These are phyloP conservation scores for Clepsis dumicolana DNA, from an alignment of 2,888 invertebrate genomes.

Conservation along the genomic window DNA sequence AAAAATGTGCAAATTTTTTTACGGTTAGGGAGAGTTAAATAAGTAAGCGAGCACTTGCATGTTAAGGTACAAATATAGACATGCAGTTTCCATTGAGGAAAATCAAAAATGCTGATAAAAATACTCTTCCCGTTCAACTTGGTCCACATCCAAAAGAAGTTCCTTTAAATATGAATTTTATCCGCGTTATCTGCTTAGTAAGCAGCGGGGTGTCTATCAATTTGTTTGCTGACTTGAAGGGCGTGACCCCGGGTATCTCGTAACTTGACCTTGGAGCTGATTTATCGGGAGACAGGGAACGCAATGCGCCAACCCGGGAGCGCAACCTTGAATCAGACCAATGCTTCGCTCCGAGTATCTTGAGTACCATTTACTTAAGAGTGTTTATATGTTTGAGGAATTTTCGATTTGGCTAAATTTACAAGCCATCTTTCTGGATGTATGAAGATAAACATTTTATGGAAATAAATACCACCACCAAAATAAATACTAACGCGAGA, in stretches of 20 bases:
- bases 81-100: neutral
- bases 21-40: too few relatives aligned
- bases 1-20: too few relatives aligned
- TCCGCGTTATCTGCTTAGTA: conserved; percentile 16
- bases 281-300: conserved; percentile 65
- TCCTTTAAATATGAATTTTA: conserved; percentile 13
- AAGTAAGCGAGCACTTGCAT: too few relatives aligned
- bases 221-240: conserved; percentile 45
- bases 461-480: conserved; percentile 11
- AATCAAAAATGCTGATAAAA: conserved; percentile 8
- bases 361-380: neutral
- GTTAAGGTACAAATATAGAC: too few relatives aligned
- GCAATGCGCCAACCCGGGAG: conserved; percentile 69
- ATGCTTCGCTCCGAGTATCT: conserved; percentile 27
- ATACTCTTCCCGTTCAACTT: conserved; percentile 4
- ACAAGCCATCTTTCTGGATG: conserved; percentile 6
- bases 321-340: conserved; percentile 54
- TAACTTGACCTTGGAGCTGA: conserved; percentile 63
- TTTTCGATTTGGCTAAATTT: conserved; percentile 20
- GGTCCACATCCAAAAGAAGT: conserved; percentile 11
- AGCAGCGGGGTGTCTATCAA: conserved; percentile 40
- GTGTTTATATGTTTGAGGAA: conserved; percentile 7
- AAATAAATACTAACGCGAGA: conserved; percentile 24
- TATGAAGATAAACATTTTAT: conserved; percentile 7
- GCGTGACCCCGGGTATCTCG: conserved; percentile 54